These are phyloP conservation scores for Gisinianus flammeolus DNA, from an alignment of 2,888 invertebrate species.

Conservation along the genomic window DNA sequence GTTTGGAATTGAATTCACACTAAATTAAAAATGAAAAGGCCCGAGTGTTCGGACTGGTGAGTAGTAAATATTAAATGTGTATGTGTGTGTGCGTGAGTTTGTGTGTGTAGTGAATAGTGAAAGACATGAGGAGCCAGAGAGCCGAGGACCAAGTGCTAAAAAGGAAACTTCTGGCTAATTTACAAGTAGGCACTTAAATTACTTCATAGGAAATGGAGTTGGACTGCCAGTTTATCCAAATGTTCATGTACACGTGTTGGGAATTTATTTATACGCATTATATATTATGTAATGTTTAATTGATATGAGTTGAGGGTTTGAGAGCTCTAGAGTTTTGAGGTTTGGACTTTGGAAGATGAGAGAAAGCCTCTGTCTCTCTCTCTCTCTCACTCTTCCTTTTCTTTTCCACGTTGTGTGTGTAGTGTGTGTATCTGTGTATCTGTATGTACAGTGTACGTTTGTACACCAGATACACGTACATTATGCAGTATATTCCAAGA, in stretches of 20 bases:
- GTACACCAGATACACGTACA: no score
- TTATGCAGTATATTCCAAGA: no score
- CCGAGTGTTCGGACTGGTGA: background rate
- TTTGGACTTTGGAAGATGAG: background rate
- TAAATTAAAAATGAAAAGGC: constrained; percentile 1
- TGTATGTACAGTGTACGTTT: no score
- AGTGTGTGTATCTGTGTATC: no score
- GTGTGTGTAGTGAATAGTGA: background rate
- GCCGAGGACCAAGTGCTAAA: background rate
- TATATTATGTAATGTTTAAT: constrained; percentile 18
- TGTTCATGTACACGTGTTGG: constrained; percentile 1
- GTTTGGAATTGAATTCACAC: constrained; percentile 8
- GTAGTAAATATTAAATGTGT: no score
- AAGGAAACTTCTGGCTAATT: background rate
- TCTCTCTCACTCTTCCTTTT: background rate
- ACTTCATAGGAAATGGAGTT: constrained; percentile 16
- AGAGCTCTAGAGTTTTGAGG: background rate
- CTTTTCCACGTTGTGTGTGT: no score
- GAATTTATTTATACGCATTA: constrained; percentile 19
- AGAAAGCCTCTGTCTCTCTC: background rate
- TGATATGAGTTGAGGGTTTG: constrained; percentile 15
- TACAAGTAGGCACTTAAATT: constrained; percentile 15
- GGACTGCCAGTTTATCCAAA: constrained; percentile 15
- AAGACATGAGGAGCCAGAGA: background rate
- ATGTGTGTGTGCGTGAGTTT: no score